phyloP scores from a whole-genome alignment of 2,797 vertebrate genomes.

The Clamator glandarius region DNA sequence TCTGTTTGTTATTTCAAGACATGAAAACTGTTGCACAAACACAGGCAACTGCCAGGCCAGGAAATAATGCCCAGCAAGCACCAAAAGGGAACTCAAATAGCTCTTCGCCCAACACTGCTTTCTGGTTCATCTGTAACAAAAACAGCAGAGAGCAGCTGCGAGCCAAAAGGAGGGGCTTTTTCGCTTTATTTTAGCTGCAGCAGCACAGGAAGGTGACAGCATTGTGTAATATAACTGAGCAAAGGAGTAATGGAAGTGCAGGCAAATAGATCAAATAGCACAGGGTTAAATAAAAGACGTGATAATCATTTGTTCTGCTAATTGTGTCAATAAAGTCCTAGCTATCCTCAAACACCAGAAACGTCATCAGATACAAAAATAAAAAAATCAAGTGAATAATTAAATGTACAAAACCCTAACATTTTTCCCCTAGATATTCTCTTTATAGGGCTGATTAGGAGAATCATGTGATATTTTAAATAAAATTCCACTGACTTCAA shows the following conservation, averaged over 20 bases:
- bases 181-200: constrained; percentile 32
- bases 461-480: background rate
- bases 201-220: constrained; percentile 46
- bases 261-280: constrained; percentile 45
- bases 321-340: constrained; percentile 58
- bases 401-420: background rate
- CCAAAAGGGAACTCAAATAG: constrained; percentile 49
- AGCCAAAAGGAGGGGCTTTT: background rate
- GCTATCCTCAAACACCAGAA: constrained; percentile 40
- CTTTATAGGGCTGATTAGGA: constrained; percentile 7
- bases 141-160: constrained; percentile 41
- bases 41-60: background rate
- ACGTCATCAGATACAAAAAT: background rate
- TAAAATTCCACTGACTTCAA: constrained; percentile 18
- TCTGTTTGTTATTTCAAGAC: constrained; percentile 50
- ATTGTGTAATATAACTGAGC: constrained; percentile 36
- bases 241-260: constrained; percentile 37
- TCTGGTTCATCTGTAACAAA: constrained; percentile 34
- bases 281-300: constrained; percentile 45
- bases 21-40: constrained; percentile 16
- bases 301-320: constrained; percentile 54
- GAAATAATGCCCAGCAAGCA: constrained; percentile 25
- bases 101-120: background rate
- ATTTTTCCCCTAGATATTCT: background rate
- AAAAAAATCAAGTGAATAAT: background rate